Base-by-base conservation (phyloP, 2,888 invertebrate species). In the Athalia circularis region DNA sequence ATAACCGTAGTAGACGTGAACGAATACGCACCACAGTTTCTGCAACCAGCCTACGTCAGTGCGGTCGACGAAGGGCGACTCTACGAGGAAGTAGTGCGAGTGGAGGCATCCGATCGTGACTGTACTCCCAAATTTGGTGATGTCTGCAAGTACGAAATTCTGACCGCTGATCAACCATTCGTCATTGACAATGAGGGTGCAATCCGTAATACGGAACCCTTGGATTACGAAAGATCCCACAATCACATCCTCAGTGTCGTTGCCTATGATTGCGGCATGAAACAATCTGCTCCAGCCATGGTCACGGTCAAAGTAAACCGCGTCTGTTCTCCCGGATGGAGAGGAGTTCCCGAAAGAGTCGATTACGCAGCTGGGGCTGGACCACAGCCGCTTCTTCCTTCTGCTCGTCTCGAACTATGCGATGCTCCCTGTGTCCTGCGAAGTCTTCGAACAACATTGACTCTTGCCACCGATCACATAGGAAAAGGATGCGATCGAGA, bases 221-320 rank as follows among this genome's bases (percentile, higher is more conserved):
- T 99, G 88, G 97, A 98, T 86, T 98, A 97, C 91, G 97, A 97
- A 89, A 93, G 95, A 80, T 96, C 96, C 6, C 98, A 98, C 92
- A 99, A 98, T 91, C 98, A 99, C 92, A 98, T 99, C 85, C 92
- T 99, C 72, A 97, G 97, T 52, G 97, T 99, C 80, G 97, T 98
- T 80, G 99, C 99, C 1, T 97, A 97, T 89, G 99, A 99, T 91
- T 99, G 99, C 91, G 99, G 98, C 67, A 98, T 98, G 96, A 95
- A 96, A 89, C 95, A 95, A 89, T 98, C 98, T 0, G 94, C 96
- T 62, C 98, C 98, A 0, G 97, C 98, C 72, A 96, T 98, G 95
- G 98, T 99, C 86, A 99, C 98, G 87, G 96, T 99, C 90, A 97
- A 97, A 91, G 97, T 98, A 43, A 92, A 92, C 86, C 89, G 92